phyloP scores from a whole-genome alignment of 2,888 invertebrate species.

The Drosophila atripex region DNA sequence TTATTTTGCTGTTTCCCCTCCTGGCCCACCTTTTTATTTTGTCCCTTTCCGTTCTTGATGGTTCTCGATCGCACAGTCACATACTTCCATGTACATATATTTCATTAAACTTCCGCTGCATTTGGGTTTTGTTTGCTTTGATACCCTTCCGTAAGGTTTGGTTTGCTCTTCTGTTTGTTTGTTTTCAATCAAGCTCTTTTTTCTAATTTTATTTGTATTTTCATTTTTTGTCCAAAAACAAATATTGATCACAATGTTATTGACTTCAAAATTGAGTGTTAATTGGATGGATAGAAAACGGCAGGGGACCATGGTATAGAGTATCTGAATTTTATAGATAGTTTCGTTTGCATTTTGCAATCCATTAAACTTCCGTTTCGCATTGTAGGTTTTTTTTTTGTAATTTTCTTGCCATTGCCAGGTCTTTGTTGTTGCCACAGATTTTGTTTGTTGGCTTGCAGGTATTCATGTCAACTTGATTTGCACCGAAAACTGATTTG shows the following conservation, averaged over 20 bases:
- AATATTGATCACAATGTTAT: conserved; percentile 26
- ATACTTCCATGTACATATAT: conserved; percentile 10
- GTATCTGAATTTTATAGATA: background rate
- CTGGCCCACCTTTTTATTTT: conserved; percentile 17
- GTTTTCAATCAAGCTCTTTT: conserved; percentile 13
- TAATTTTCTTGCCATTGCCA: conserved; percentile 15
- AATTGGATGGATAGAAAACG: background rate
- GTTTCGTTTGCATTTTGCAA: conserved; percentile 4
- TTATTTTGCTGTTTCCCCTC: conserved; percentile 44
- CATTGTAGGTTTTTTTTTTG: conserved; percentile 3
- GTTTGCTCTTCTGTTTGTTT: background rate
- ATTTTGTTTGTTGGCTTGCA: conserved; percentile 18
- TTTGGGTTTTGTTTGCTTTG: conserved; percentile 33
- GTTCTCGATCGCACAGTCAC: conserved; percentile 41
- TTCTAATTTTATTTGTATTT: conserved; percentile 9
- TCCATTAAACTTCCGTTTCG: conserved; percentile 27
- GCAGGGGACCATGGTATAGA: background rate
- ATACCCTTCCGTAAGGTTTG: conserved; percentile 21
- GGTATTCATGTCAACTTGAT: conserved; percentile 52
- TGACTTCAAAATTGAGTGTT: conserved; percentile 27
- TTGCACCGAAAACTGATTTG: conserved; percentile 56
- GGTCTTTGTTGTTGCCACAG: conserved; percentile 13
- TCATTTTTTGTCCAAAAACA: conserved; percentile 5
- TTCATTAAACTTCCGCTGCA: conserved; percentile 55
- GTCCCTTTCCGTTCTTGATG: conserved; percentile 13